Evolutionary conservation across 2,797 vertebrate genomes (phyloP), one percentile per base, ranked within the genome.

Genomic region (Artibeus lituratus): DNA sequence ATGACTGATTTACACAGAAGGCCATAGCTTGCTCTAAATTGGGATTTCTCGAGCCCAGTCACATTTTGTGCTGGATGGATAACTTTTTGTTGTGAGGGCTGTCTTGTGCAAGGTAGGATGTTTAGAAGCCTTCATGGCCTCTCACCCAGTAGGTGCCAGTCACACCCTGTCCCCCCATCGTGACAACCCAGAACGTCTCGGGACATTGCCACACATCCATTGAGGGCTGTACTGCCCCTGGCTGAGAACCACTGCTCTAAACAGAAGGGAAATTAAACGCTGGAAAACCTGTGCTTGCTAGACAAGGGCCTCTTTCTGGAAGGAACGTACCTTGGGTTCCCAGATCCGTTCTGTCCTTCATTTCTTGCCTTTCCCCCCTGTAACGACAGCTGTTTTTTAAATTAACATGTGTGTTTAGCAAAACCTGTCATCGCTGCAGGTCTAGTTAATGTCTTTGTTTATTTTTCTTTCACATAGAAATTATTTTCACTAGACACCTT

Each of bases 321-420:
- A 87, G 67, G 78, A 35, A 11, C 55, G 65, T 39, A 15, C 59
- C 73, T 93, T 1, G 1, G 16, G 39, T 32, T 42, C 44, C 39
- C 49, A 57, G 53, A 59, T 84, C 91, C 49, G 3, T 74, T 74
- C 87, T 90, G 69, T 81, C 80, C 37, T 72, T 96, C 49, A 44
- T 55, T 80, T 94, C 78, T 81, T 67, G 85, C 76, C 83, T 73
- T 51, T 29, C 51, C 29, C 29, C 9, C 9, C 15, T 0, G 91
- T 93, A 87, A 94, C 87, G 55, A 35, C 51, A 53, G 26, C 80
- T 49, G 74, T 62, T 84, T 90, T 91, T 94, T 32, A 69, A 89
- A 49, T 69, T 76, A 93, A 76, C 10, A 11, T 10, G 35, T 91
- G 59, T 87, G 67, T 76, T 84, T 90, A 83, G 35, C 73, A 42